Percentiles rank a stretch among this genome's conserved stretches.
phyloP scores from a whole-genome alignment of 2,797 vertebrate species.

The Cetoscarus ocellatus region DNA sequence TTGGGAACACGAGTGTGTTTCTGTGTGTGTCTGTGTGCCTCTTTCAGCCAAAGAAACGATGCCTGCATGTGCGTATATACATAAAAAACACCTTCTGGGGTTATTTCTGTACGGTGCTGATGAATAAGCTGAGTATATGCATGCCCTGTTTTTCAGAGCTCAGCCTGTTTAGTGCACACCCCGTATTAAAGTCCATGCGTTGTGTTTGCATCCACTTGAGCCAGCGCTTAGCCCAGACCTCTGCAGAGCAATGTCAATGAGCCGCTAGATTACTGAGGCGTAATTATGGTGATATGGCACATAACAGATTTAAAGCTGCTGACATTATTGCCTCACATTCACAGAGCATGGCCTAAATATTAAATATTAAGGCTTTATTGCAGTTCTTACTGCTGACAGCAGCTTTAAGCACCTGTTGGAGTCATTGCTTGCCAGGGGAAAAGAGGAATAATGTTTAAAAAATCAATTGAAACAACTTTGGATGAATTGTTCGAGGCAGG shows the following conservation, averaged over 20 bases:
- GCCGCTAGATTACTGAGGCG: slow-evolving; percentile 40
- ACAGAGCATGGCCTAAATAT: slow-evolving; percentile 34
- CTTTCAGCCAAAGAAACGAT: slow-evolving; percentile 7
- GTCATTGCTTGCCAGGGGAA: neutral
- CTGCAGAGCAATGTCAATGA: slow-evolving; percentile 28
- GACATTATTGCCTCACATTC: slow-evolving; percentile 32
- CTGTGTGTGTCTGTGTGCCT: slow-evolving; percentile 3
- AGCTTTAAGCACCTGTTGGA: slow-evolving; percentile 23
- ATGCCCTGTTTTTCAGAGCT: slow-evolving; percentile 20
- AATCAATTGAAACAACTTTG: neutral
- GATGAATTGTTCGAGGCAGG: slow-evolving; percentile 9
- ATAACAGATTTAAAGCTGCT: slow-evolving; percentile 47
- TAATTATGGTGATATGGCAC: slow-evolving; percentile 40
- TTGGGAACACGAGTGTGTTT: slow-evolving; percentile 12
- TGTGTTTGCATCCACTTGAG: slow-evolving; percentile 31
- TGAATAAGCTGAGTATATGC: slow-evolving; percentile 18
- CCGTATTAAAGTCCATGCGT: slow-evolving; percentile 25
- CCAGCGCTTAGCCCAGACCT: slow-evolving; percentile 39
- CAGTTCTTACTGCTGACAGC: slow-evolving; percentile 5
- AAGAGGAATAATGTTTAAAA: neutral
- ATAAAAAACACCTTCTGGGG: neutral
- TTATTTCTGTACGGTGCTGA: slow-evolving; percentile 30
- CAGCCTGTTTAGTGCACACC: slow-evolving; percentile 24
- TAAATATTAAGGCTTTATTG: slow-evolving; percentile 42
- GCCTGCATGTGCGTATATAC: neutral